Base-by-base conservation (phyloP, 64 coral and sea anemone species). In the Catalaphyllia jardinei region DNA sequence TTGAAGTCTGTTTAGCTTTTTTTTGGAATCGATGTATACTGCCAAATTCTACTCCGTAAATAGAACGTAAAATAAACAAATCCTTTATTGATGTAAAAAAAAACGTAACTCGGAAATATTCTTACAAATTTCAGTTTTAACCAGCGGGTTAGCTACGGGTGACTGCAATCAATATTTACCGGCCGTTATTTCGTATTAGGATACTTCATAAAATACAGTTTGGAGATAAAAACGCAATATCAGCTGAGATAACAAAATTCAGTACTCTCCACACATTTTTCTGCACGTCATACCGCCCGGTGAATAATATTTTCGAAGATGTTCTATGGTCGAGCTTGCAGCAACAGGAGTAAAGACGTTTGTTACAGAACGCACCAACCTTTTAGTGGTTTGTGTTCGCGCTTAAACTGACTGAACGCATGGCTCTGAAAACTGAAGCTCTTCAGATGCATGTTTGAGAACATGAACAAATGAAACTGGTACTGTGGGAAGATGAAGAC, bases 121-220 rank as follows among this genome's bases (percentile, higher is more conserved):
- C 81, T 85, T 85, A 71, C 81, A 71, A 80, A 85, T 22, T 42
- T 77, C 28, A 69, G 65, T 24, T 64, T 39, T 49, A n/a, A 71
- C 17, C 60, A 17, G 31, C 81, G 4, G 81, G 81, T 85, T 6
- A 69, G 4, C 24, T 10, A 18, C 62, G 24, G 62, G 81, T 85
- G 74, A 17, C 62, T 46, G 10, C 14, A 16, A 71, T 51, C 17
- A 35, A 71, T 67, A 42, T 85, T 85, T 71, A 85, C 81, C 12
- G 22, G 33, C 63, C 13, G 50, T 85, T 69, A 25, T 20, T 18
- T 28, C 81, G 22, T 71, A 42, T 71, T 71, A 85, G 33, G 74
- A 42, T 69, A 85, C 62, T 69, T 27, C 4, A 11, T 27, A 25
- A 69, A 69, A 69, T 69, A 27, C n/a, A 69, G 10, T 24, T 27